Base-by-base conservation (phyloP, 2,113 vertebrate genomes). In the Peromyscus polionotus region DNA sequence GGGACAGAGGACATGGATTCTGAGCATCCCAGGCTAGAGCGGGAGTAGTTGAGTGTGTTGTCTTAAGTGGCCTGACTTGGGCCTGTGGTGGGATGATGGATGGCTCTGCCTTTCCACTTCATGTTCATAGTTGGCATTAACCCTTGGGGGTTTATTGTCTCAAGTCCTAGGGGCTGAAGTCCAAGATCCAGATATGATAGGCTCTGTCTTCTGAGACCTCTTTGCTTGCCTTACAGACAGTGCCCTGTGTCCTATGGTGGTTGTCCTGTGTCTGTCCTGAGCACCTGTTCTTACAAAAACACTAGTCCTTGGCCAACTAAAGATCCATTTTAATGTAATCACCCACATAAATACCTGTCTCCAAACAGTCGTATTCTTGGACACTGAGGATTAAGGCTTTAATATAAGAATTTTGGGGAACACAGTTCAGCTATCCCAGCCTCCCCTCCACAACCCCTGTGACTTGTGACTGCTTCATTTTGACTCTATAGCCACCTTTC, bases 31-130 rank as follows among this genome's bases (percentile, higher is more conserved):
- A 1, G 7, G 16, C 14, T 8, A 13, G 39, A 33, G 22, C 8
- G 5, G 33, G 5, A 14, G 6, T 3, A 1, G 8, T 9, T 20
- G 42, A 1, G 0, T 1, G 1, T 22, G 0, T 3, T n/a, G 19
- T 28, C 11, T 42, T 16, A 36, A 3, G 4, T 5, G 0, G 2
- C 10, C 3, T 7, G 20, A 5, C 19, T 1, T 13, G 8, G 12
- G 0, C 5, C 7, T 22, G 65, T 6, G 33, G 57, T 3, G 7
- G 33, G 61, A 42, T 4, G 11, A 9, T 3, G 7, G 61, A 54
- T 0, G 4, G 5, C 26, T 39, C 42, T 7, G 19, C 28, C 31
- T 22, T 7, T 39, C 13, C 26, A 70, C 88, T 59, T 48, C n/a
- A 0, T 14, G 39, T 3, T 81, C 11, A 12, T 4, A 68, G 13